Base-by-base conservation (phyloP, 2,888 invertebrate species). In the Blastobasis lacticolella region DNA sequence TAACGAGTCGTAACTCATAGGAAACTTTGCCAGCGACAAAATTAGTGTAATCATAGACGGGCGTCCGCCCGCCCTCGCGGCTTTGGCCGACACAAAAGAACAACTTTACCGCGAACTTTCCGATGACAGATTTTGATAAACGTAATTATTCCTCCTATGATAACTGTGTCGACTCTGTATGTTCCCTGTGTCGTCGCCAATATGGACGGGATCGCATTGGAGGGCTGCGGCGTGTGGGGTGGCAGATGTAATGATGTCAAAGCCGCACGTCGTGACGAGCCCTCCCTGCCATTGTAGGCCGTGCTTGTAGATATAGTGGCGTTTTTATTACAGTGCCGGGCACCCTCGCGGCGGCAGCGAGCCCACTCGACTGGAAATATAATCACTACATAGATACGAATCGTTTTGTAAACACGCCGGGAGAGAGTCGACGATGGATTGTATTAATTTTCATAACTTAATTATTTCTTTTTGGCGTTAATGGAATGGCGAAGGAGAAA, bases 351-450 rank as follows among this genome's bases (percentile, higher is more conserved):
- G 56, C 56, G 58, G 62, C 69, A 63, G 62, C 68, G 64, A 64
- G 73, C 69, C 77, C 77, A 77, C 79, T 83, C 81, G 67, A 78
- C 78, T 80, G 76, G 74, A 74, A 81, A 81, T 78, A 81, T 80
- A 81, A 85, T 83, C 80, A 81, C 75, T 73, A 23, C 23, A 23
- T 23, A 75, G 74, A 74, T 74, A 69, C 66, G 63, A 64, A 77
- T 76, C 78, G 73, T 74, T 79, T 71, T 72, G 67, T 76, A 72
- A 75, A 81, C 77, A 79, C 47, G 45, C 38, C 55, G 59, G 54
- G 58, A 60, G 61, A 62, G 63, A 58, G 61, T 55, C 63, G 55
- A 54, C 57, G 58, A 55, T 45, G 61, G 56, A 57, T 43, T 56
- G 54, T 58, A 63, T 61, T 60, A 56, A 63, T 63, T 64, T 61